Percentiles rank a stretch among this genome's conserved stretches.
These are phyloP conservation scores for Catostylus mosaicus DNA, from an alignment of 30 jellyfish, hydroid and myxozoan genomes.

Conservation along the genomic window DNA sequence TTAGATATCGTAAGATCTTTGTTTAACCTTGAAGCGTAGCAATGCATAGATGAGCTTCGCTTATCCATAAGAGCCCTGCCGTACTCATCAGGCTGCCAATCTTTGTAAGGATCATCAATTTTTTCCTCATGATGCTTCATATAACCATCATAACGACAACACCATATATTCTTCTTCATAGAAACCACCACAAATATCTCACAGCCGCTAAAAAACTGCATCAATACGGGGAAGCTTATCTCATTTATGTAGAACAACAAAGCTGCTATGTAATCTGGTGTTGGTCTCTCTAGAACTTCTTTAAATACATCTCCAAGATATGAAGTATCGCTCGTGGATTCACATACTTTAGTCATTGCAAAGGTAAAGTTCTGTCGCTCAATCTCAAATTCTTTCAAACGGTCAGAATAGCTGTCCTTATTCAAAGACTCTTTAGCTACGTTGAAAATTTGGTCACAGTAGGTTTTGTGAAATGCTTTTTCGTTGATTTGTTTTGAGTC, in stretches of 20 bases:
- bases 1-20: background rate
- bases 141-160: conserved; percentile 10
- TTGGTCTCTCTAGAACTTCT: background rate
- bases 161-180: conserved; percentile 7
- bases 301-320: background rate
- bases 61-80: background rate
- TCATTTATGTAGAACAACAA: conserved; percentile 4
- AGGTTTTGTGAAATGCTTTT: background rate
- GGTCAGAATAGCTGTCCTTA: conserved; percentile 5
- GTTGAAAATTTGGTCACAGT: background rate
- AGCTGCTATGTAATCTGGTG: conserved; percentile 19
- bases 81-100: background rate
- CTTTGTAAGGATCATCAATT: background rate
- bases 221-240: background rate
- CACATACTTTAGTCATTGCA: conserved; percentile 6
- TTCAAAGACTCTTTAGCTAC: conserved; percentile 16
- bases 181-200: conserved; percentile 6
- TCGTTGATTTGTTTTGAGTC: background rate
- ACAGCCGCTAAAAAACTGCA: conserved; percentile 20
- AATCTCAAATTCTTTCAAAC: conserved; percentile 12
- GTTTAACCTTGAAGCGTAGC: background rate
- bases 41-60: background rate
- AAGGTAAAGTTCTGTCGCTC: conserved; percentile 18
- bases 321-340: background rate
- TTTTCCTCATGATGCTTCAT: background rate